These are phyloP conservation scores for Boloria selene DNA, from an alignment of 2,888 invertebrate species.

Conservation along the genomic window DNA sequence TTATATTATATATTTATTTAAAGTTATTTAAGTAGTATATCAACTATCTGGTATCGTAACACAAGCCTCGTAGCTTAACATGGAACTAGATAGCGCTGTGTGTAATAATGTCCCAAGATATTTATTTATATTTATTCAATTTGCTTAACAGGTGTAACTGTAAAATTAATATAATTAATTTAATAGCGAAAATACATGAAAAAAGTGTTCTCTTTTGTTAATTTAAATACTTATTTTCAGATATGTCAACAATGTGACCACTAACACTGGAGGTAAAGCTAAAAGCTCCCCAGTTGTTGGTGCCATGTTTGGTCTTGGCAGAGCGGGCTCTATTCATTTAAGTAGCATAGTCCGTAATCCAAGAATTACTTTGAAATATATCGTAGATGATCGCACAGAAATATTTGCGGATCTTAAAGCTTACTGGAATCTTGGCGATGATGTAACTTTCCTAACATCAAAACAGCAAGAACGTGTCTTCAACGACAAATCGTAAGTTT, in stretches of 20 bases:
- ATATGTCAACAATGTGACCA: conserved; percentile 62
- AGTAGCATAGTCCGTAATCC: conserved; percentile 71
- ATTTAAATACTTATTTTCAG: conserved; percentile 48
- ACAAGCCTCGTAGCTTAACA: too few species aligned
- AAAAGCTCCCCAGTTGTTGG: conserved; percentile 58
- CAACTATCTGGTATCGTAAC: too few species aligned
- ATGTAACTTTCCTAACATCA: conserved; percentile 72
- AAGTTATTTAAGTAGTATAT: too few species aligned
- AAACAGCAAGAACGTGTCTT: conserved; percentile 74
- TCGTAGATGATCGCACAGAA: conserved; percentile 78
- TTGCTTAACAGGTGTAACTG: too few species aligned
- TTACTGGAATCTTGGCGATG: conserved; percentile 75
- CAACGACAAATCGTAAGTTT: conserved; percentile 76
- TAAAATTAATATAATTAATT: too few species aligned
- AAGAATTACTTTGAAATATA: conserved; percentile 77
- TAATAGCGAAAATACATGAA: too few species aligned
- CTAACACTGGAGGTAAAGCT: conserved; percentile 49
- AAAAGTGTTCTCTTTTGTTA: neutral
- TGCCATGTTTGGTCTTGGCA: conserved; percentile 83
- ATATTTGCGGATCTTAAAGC: conserved; percentile 69
- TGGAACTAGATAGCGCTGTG: too few species aligned
- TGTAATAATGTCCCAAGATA: too few species aligned
- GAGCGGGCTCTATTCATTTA: conserved; percentile 84
- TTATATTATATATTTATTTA: too few species aligned
- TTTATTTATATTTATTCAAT: too few species aligned